Conservation (phyloP, 2,797 vertebrate genomes). For the Aldrovandia affinis region DNA sequence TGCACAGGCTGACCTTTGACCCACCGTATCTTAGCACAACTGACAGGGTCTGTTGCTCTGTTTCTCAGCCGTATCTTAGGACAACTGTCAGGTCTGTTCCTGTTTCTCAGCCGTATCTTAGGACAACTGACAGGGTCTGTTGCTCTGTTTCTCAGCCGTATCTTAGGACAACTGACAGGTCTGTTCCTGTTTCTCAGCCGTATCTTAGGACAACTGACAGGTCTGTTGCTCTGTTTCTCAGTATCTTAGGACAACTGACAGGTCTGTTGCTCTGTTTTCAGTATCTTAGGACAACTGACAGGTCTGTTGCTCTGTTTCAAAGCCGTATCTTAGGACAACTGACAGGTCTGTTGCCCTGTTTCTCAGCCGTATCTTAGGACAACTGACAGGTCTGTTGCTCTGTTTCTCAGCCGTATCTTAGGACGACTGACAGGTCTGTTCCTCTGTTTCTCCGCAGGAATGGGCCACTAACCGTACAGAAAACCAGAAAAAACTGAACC, state of each 20-base stretch:
- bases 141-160: too few relatives aligned
- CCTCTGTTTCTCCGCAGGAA: slow-evolving; percentile 68
- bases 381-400: too few relatives aligned
- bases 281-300: background rate
- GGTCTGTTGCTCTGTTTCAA: too few relatives aligned
- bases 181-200: slow-evolving; percentile 27
- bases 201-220: background rate
- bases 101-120: slow-evolving; percentile 25
- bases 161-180: background rate
- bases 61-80: background rate
- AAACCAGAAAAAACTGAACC: slow-evolving; percentile 59
- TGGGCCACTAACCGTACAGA: slow-evolving; percentile 71
- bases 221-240: too few relatives aligned
- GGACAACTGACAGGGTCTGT: too few relatives aligned
- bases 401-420: too few relatives aligned
- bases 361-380: slow-evolving; percentile 25
- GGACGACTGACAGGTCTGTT: background rate
- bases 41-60: slow-evolving; percentile 7
- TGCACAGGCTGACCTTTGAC: background rate
- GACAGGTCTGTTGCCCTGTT: slow-evolving; percentile 1
- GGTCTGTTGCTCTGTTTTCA: slow-evolving; percentile 28
- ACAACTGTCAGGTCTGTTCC: background rate
- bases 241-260: background rate
- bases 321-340: background rate
- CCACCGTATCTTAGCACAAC: background rate